Conservation (phyloP, 1,140 invertebrate genomes). For the Papilio aristodemus region DNA sequence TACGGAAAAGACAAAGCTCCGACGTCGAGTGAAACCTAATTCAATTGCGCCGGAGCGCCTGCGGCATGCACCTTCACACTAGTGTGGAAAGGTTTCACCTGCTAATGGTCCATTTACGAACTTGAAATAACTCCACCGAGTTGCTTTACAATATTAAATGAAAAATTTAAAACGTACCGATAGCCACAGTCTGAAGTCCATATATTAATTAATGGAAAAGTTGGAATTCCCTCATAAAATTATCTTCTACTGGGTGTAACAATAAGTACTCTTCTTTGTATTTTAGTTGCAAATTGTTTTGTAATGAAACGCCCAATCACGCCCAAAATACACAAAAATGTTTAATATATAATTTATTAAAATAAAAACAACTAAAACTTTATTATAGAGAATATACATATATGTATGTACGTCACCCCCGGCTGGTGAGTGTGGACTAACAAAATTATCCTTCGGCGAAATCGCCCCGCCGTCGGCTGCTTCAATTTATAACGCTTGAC, state of each 20-base stretch:
- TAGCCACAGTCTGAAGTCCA: not conserved
- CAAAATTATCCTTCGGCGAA: conserved; percentile 20
- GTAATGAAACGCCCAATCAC: too few relatives aligned
- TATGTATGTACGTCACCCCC: not conserved
- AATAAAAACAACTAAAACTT: not conserved
- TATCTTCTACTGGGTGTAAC: too few relatives aligned
- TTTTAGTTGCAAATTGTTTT: too few relatives aligned
- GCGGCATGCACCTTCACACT: not conserved
- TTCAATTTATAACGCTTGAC: conserved; percentile 22
- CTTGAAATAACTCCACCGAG: not conserved
- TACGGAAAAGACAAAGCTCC: not conserved
- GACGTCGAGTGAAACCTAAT: not conserved
- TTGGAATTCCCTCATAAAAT: too few relatives aligned
- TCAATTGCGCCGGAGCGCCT: not conserved
- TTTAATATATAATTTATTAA: too few relatives aligned
- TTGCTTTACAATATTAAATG: not conserved
- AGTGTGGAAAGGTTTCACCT: conserved; percentile 16
- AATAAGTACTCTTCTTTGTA: too few relatives aligned
- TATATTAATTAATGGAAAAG: not conserved
- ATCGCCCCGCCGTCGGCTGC: conserved; percentile 15
- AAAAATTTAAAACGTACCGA: conserved; percentile 6
- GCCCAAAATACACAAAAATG: too few relatives aligned
- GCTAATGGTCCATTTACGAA: conserved; percentile 12
- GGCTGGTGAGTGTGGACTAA: conserved; percentile 3
- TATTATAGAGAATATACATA: too few relatives aligned